Percentiles rank a stretch among this genome's conserved stretches.
phyloP scores from a whole-genome alignment of 2,113 vertebrate species.

The Sarotherodon lohbergeri region DNA sequence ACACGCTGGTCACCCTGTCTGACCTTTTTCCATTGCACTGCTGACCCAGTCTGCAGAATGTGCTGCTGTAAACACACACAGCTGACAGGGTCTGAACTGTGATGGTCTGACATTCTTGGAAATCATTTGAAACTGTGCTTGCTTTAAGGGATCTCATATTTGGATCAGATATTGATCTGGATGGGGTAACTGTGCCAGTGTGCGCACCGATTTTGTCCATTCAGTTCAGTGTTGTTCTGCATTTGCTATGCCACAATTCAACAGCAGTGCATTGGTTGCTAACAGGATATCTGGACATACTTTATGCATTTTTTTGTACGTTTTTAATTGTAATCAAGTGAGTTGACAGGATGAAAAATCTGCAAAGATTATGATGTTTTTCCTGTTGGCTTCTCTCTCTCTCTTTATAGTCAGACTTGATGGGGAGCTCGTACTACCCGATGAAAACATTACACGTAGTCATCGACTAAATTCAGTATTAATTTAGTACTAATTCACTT shows the following conservation, averaged over 20 bases:
- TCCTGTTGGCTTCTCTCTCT: not conserved
- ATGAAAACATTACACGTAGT: not conserved
- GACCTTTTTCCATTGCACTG: not conserved
- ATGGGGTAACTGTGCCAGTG: rapidly evolving
- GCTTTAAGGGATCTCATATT: not conserved
- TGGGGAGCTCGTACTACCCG: not conserved
- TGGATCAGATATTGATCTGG: not conserved
- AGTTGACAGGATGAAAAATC: not conserved
- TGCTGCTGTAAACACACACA: rapidly evolving
- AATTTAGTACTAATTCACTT: not conserved
- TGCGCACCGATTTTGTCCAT: rapidly evolving
- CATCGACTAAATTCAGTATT: not conserved
- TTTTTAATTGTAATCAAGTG: not conserved
- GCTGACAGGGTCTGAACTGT: not conserved
- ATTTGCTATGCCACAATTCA: not conserved
- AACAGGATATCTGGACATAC: not conserved
- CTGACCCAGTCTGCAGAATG: not conserved
- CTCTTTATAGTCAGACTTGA: not conserved
- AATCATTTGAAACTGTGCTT: not conserved
- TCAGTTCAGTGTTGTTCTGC: not conserved
- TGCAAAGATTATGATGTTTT: not conserved
- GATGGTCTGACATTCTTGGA: rapidly evolving
- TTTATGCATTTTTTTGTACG: not conserved
- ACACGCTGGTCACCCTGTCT: not conserved
- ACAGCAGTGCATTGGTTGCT: rapidly evolving